Evolutionary conservation across 2,797 vertebrate species (phyloP), one percentile per base, ranked within the genome.

Genomic region (Pelobates cultripes): DNA sequence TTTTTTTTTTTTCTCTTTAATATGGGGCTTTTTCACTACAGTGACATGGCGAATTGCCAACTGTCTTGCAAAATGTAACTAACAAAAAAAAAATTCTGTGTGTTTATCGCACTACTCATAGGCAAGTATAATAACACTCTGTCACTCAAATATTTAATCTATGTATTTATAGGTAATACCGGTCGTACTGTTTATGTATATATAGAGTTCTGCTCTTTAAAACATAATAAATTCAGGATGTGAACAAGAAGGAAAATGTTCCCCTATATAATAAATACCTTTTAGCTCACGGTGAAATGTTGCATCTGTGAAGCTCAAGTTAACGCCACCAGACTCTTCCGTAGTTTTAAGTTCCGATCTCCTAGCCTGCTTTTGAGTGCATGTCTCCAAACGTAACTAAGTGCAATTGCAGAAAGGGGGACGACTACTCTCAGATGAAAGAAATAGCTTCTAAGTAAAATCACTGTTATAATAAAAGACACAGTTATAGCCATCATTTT

Each of bases 281-380:
- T 57, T 57, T 14, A 1, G 9, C 55, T 57, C 55, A 57, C 13
- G 55, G 55, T 57, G 55, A 64, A 40, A 64, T 40, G 61, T 28
- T 64, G 61, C 61, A 28, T 28, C 61, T 14, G 44, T 87, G 89
- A 82, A 78, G 78, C 73, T 57, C 55, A 12, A 12, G 14, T 57
- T 57, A 57, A 57, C 55, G 13, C 55, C 79, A 70, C 73, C 47
- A 81, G 14, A 66, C 66, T 82, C 87, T 88, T 86, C 76, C 72
- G 66, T 85, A 85, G 85, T 74, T 69, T 73, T 13, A 79, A 85
- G 85, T 77, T 86, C 89, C 86, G 88, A 85, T 84, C 85, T 51
- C 70, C 40, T 43, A 60, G 13, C 57, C 70, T 86, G 63, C 86
- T 77, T 28, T 82, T 10, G 15, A 3, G 9, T 79, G 13, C 28